Conservation (phyloP, 2,113 vertebrate genomes). For the Lates calcarifer region DNA sequence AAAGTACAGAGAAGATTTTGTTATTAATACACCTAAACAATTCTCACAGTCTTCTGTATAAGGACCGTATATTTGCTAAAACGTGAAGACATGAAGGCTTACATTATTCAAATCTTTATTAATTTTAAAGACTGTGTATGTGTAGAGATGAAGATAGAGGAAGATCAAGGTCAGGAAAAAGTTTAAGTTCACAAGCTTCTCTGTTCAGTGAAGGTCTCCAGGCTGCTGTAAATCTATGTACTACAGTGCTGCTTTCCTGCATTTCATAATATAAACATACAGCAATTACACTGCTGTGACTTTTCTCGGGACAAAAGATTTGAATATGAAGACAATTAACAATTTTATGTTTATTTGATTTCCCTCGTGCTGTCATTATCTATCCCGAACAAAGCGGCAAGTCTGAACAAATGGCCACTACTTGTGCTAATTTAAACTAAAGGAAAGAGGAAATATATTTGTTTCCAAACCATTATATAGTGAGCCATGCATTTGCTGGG, state of each 20-base stretch:
- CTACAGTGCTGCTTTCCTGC: conserved; percentile 47
- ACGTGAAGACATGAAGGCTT: neutral
- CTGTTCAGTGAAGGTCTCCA: conserved; percentile 58
- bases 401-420: conserved; percentile 72
- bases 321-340: conserved; percentile 82
- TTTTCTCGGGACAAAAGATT: conserved; percentile 70
- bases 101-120: neutral
- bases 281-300: conserved; percentile 70
- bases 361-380: conserved; percentile 72
- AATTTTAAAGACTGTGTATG: neutral
- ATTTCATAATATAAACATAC: conserved; percentile 53
- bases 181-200: conserved; percentile 54
- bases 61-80: neutral
- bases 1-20: neutral
- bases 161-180: conserved; percentile 48
- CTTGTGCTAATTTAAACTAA: conserved; percentile 75
- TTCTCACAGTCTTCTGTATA: too few relatives aligned
- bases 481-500: conserved; percentile 72
- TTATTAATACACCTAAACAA: neutral
- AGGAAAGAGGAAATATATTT: conserved; percentile 77
- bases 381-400: conserved; percentile 66
- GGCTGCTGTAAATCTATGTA: conserved; percentile 64
- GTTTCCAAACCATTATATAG: conserved; percentile 79
- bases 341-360: conserved; percentile 81
- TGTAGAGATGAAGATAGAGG: conserved; percentile 7